Evolutionary conservation across 2,888 invertebrate species (phyloP), one percentile per base, ranked within the genome.

Genomic region (Nymphalis c-album): DNA sequence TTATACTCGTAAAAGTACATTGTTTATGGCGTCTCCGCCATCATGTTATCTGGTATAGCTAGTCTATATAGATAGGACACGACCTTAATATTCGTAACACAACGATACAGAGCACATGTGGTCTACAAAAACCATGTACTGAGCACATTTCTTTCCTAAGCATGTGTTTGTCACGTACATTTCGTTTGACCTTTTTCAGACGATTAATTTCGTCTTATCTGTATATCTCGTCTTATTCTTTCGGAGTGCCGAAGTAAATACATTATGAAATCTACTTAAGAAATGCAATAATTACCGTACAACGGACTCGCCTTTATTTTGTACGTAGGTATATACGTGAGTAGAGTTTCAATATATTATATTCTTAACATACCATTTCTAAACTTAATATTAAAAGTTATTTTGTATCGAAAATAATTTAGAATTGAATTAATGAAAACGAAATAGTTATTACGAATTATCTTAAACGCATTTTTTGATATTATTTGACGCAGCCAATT

Each of bases 81-180:
- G 13, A 48, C 2, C 47, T 48, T 13, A 60, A 48, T 16, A 8
- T 18, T 16, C 59, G 22, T 8, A 59, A 59, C 47, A 31, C 31
- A 45, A 22, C 17, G 47, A 47, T 47, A 65, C 60, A 60, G 60
- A 53, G 17, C 64, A 55, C 64, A 60, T 46, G 64, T 60, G 64
- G 20, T 53, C 46, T 17, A 46, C 53, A 65, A 60, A 65, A 65
- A 60, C 60, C 31, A 47, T 60, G 64, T 46, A 65, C 60, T 18
- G 18, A 46, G 60, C 48, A 48, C 46, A 26, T 60, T 60, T 60
- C 64, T 58, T 60, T 51, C 46, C 35, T 60, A 17, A 22, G 45
- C 22, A 18, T 64, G 60, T 46, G 31, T 60, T 45, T 53, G 53
- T 65, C 60, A 55, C 50, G 22, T 51, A 55, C 50, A 40, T 51